Evolutionary conservation across 2,113 vertebrate genomes (phyloP).

Genomic region (Martes martes): DNA sequence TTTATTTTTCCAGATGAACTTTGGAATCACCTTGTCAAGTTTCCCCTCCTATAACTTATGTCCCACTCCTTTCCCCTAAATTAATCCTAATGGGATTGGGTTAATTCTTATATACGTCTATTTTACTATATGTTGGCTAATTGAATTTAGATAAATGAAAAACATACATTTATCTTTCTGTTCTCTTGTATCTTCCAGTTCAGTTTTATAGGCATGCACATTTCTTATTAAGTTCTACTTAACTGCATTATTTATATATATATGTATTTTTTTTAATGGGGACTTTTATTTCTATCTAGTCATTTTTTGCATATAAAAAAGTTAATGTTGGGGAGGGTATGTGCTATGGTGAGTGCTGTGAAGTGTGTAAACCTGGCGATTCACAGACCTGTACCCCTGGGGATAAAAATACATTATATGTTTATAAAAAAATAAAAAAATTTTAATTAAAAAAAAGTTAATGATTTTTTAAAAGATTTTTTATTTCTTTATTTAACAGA

Average conservation of each 20-base stretch:
- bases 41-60: not conserved
- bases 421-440: too few relatives aligned
- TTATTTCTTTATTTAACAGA: too few relatives aligned
- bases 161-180: not conserved
- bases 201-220: not conserved
- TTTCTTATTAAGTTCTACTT: not conserved
- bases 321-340: too few relatives aligned
- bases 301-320: not conserved
- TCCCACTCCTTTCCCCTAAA: not conserved
- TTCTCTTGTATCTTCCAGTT: not conserved
- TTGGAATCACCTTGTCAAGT: not conserved
- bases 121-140: not conserved
- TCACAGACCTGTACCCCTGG: too few relatives aligned
- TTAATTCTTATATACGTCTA: constrained; percentile 13
- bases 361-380: too few relatives aligned
- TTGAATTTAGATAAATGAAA: too few relatives aligned
- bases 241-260: not conserved
- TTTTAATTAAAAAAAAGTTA: not conserved
- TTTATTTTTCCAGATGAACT: constrained; percentile 26
- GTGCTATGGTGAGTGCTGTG: too few relatives aligned
- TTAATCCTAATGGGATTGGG: not conserved
- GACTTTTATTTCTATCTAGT: not conserved
- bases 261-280: not conserved
- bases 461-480: too few relatives aligned
- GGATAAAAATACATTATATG: too few relatives aligned